phyloP scores from a whole-genome alignment of 2,797 vertebrate species.

The Hyperoplus lanceolatus region DNA sequence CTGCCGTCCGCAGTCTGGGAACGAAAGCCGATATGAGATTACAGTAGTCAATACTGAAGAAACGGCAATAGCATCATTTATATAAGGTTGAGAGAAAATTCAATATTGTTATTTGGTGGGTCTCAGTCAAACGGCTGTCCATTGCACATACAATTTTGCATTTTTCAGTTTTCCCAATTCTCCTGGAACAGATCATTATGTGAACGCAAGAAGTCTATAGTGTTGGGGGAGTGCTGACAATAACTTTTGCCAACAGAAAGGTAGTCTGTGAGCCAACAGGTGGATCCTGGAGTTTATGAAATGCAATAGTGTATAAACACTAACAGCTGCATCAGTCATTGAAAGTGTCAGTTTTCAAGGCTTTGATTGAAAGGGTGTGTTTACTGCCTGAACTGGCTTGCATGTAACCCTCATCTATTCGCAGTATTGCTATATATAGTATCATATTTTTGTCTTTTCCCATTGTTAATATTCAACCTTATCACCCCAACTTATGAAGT shows the following conservation, averaged over 20 bases:
- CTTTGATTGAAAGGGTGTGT: not conserved
- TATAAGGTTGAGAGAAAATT: not conserved
- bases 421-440: not conserved
- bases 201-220: not conserved
- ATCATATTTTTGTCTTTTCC: not conserved
- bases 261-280: not conserved
- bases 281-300: not conserved
- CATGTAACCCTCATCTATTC: not conserved
- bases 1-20: constrained; percentile 89
- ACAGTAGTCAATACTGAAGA: not conserved
- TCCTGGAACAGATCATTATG: not conserved
- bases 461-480: not conserved
- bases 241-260: not conserved
- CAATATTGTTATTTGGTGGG: not conserved
- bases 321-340: not conserved
- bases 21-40: constrained; percentile 20
- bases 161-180: not conserved
- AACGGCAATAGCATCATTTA: not conserved
- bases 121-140: not conserved
- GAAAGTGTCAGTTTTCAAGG: not conserved
- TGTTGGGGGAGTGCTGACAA: not conserved
- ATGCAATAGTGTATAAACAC: too few species aligned
- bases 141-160: not conserved
- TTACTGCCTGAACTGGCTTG: not conserved
- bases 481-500: not conserved